Base-by-base conservation (phyloP, 2,113 vertebrate genomes). In the Trichechus manatus region DNA sequence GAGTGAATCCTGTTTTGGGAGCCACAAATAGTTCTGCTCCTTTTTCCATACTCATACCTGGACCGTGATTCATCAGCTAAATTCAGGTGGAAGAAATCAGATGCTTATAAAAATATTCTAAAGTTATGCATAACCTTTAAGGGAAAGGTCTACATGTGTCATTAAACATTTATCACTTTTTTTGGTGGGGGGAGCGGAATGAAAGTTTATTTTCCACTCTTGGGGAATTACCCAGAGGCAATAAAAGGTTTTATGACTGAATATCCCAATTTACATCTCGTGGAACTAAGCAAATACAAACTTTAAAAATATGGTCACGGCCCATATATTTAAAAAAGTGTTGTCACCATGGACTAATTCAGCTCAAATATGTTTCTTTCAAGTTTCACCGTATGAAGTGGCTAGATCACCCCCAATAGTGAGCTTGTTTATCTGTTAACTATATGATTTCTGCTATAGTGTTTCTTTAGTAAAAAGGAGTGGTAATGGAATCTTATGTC, bases 81-180 rank as follows among this genome's bases (percentile, higher is more conserved):
- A 75, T 77, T 96, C 92, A 96, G 87, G 96, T 50, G 91, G 93
- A 97, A 96, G 64, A 87, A 93, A 96, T 82, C 92, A 95, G 42
- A 68, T 33, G 33, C 56, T 75, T 94, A 63, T 66, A 95, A 97
- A 92, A 70, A 70, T 59, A 96, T 85, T 97, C 88, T 90, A 4
- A 23, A 36, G 96, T 96, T 79, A 92, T 64, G 92, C 85, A 91
- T 89, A 89, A 94, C 84, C 6, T 91, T 92, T 39, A 87, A 95
- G 33, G 56, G 80, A 83, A 95, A 95, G 47, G 9, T 23, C 77
- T 97, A 95, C 31, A 97, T 92, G 94, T 75, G 97, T 95, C 84
- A 93, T 97, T 97, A 87, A 77, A 94, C n/a, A 97, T 97, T 93
- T 97, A 96, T 94, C 97, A 80, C 95, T 68, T 98, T 98, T 96